phyloP scores from a whole-genome alignment of 2,113 vertebrate genomes.

The Ammodytes marinus region DNA sequence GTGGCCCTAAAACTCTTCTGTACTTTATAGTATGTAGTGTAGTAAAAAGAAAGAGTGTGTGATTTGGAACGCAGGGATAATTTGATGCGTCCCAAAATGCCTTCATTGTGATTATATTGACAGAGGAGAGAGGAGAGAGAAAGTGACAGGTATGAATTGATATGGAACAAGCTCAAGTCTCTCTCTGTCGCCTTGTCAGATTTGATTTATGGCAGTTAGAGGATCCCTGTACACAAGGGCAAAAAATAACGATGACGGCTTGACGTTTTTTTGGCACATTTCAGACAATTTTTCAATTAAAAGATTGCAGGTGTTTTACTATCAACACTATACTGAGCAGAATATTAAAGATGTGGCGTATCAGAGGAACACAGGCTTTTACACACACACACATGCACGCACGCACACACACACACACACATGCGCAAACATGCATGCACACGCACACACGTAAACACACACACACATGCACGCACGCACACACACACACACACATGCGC shows the following conservation, averaged over 20 bases:
- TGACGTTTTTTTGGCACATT: not conserved
- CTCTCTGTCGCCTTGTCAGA: conserved; percentile 20
- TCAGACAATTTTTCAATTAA: not conserved
- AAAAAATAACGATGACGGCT: not conserved
- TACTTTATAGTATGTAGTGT: too few relatives aligned
- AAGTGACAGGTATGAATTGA: conserved; percentile 50
- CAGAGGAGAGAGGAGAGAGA: conserved; percentile 1
- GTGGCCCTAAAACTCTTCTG: too few relatives aligned
- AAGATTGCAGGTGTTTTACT: not conserved
- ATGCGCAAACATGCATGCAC: too few relatives aligned
- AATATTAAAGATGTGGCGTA: not conserved
- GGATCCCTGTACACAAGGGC: not conserved
- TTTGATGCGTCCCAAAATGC: not conserved
- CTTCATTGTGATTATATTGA: conserved; percentile 17
- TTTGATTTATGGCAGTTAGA: conserved; percentile 54
- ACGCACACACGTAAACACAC: conserved; percentile 21
- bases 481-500: too few relatives aligned
- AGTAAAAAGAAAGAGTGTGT: too few relatives aligned
- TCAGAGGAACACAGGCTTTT: not conserved
- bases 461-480: not conserved
- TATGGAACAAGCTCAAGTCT: conserved; percentile 29
- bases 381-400: too few relatives aligned
- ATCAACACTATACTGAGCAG: not conserved
- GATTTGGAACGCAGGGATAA: too few relatives aligned
- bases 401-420: too few relatives aligned